Evolutionary conservation across 2,888 invertebrate genomes (phyloP), one percentile per base, ranked within the genome.

Genomic region (Thereva nobilitata): DNA sequence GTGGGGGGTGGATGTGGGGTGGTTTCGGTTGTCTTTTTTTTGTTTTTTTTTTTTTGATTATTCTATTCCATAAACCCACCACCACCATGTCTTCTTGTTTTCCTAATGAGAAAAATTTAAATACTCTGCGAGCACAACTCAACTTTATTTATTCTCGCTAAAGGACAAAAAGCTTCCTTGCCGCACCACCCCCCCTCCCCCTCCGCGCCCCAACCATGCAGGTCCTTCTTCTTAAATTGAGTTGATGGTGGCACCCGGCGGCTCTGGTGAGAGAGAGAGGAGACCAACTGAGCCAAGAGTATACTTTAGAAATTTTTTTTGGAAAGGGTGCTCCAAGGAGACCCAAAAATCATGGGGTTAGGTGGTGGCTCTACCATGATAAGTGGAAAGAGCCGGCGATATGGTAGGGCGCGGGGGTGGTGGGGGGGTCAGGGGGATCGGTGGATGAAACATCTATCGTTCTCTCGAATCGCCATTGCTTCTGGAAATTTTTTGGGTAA

Each of bases 91-190:
- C 23, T 23, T 57, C 57, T 57, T 57, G 45, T 57, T 57, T 57
- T 57, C 34, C 53, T 64, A 53, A 64, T 64, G 64, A 64, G 53
- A 53, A 64, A 64, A 64, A 53, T 53, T 64, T 64, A 64, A 64
- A 64, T 64, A 53, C 53, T 53, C 37, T 10, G 53, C 53, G 53
- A 64, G 40, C 45, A 64, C 40, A 64, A 64, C 53, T 52, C 35
- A 53, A 52, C 35, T 45, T 64, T 54, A 64, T 64, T 64, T 64
- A 45, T 64, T 50, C 52, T 63, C 44, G 52, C 42, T 41, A 63
- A 63, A 63, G 52, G 53, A 63, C 63, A 63, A 63, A 63, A 63
- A 42, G 52, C n/a, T 41, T 53, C n/a, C 38, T 37, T 38, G 38
- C n/a, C 53, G 37, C 10, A 1, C 34, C 23, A 50, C 3, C 12